A percentile compares a stretch with the other conserved stretches of the same genome.
Evolutionary conservation across 2,797 vertebrate species (phyloP).

Genomic region (Trematomus bernacchii): DNA sequence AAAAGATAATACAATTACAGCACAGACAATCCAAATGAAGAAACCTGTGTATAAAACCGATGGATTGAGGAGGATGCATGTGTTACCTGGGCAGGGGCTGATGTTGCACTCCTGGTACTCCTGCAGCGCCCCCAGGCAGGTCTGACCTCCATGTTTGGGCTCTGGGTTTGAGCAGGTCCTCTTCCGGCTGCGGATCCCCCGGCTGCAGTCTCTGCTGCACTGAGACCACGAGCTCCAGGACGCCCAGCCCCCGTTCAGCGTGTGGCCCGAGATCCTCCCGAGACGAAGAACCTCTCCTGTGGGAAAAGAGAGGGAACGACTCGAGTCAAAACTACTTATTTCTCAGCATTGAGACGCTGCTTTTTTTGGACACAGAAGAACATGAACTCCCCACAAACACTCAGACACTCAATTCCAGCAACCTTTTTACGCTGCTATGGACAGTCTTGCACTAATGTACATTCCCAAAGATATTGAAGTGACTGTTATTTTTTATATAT

Average conservation of each 20-base stretch:
- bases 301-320: not conserved
- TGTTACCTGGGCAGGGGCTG: constrained; percentile 94
- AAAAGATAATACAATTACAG: no score
- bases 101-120: constrained; percentile 98
- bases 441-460: no score
- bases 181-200: constrained; percentile 93
- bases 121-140: constrained; percentile 90
- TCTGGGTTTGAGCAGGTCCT: constrained; percentile 94
- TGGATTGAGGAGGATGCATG: not conserved
- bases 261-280: constrained; percentile 90
- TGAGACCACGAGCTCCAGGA: constrained; percentile 95
- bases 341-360: not conserved
- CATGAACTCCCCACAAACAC: no score
- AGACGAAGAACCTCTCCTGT: constrained; percentile 92
- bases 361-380: no score
- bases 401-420: no score
- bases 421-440: no score
- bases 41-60: no score
- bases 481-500: no score
- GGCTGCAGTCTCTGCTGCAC: constrained; percentile 95
- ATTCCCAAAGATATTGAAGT: no score
- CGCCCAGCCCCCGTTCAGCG: constrained; percentile 94
- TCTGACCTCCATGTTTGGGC: constrained; percentile 91
- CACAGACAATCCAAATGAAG: no score
- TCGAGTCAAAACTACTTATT: not conserved